Percentiles rank a stretch among this genome's conserved stretches.
Conservation (phyloP, 2,113 vertebrate species). For the Typhlomys cinereus region DNA sequence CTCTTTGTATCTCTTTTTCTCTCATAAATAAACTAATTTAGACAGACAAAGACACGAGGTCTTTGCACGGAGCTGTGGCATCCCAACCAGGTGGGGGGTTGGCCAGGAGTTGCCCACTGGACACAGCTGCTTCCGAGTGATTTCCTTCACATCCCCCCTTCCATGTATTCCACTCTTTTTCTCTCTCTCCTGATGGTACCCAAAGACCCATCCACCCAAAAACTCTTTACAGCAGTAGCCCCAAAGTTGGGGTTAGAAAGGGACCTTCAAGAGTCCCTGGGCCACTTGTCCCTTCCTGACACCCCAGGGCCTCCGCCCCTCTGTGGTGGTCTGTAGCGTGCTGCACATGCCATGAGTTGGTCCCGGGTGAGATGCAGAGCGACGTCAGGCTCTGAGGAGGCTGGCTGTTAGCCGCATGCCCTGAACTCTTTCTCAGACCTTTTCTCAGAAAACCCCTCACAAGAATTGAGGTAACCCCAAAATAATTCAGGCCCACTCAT, state of each 20-base stretch:
- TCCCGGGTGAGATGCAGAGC: background rate
- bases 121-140: background rate
- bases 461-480: background rate
- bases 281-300: background rate
- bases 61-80: background rate
- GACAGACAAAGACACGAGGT: no score
- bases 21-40: no score
- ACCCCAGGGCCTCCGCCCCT: background rate
- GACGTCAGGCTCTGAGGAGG: background rate
- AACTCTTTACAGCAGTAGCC: background rate
- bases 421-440: background rate
- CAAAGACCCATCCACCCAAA: background rate
- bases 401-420: background rate
- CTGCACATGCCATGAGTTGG: accelerated
- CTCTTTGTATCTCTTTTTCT: no score
- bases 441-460: background rate
- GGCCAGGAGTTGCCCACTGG: no score
- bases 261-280: background rate
- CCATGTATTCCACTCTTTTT: background rate
- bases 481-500: background rate
- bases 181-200: background rate
- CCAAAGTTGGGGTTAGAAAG: background rate
- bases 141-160: background rate
- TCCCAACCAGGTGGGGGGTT: background rate
- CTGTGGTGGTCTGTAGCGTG: background rate